A percentile compares a stretch with the other conserved stretches of the same genome.
Evolutionary conservation across 2,888 invertebrate genomes (phyloP).

Genomic region (Prenolepis imparis): DNA sequence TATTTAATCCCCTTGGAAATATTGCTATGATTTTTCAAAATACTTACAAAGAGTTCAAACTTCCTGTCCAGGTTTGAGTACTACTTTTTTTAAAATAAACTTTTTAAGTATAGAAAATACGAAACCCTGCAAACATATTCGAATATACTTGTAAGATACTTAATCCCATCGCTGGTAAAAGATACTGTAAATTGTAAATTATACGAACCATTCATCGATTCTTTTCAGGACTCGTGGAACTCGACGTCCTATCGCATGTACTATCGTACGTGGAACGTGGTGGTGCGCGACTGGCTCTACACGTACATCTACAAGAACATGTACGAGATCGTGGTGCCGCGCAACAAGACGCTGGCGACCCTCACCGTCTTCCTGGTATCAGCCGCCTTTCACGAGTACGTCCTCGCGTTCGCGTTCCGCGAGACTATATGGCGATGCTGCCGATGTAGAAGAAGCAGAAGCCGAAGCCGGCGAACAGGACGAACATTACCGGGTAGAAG

Average conservation of each 20-base stretch:
- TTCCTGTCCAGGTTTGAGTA: too few relatives aligned
- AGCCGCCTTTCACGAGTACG: conserved; percentile 95
- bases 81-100: too few relatives aligned
- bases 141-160: too few relatives aligned
- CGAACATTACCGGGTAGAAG: conserved; percentile 95
- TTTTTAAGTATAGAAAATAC: too few relatives aligned
- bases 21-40: too few relatives aligned
- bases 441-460: conserved; percentile 88
- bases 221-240: conserved; percentile 96
- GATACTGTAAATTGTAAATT: too few relatives aligned
- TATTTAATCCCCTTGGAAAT: too few relatives aligned
- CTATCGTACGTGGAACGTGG: conserved; percentile 98
- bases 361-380: conserved; percentile 92
- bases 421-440: conserved; percentile 86
- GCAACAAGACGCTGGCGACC: conserved; percentile 87
- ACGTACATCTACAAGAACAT: conserved; percentile 93
- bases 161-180: too few relatives aligned
- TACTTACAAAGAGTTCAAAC: too few relatives aligned
- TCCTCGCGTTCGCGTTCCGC: conserved; percentile 92
- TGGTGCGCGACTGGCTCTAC: conserved; percentile 98
- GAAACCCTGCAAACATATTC: too few relatives aligned
- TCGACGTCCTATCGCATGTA: conserved; percentile 93
- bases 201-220: background rate
- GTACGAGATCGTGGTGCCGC: conserved; percentile 85
- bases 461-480: conserved; percentile 92